Percentiles rank a stretch among this genome's conserved stretches.
phyloP scores from a whole-genome alignment of 2,888 invertebrate genomes.

The Tetanocera ferruginea region DNA sequence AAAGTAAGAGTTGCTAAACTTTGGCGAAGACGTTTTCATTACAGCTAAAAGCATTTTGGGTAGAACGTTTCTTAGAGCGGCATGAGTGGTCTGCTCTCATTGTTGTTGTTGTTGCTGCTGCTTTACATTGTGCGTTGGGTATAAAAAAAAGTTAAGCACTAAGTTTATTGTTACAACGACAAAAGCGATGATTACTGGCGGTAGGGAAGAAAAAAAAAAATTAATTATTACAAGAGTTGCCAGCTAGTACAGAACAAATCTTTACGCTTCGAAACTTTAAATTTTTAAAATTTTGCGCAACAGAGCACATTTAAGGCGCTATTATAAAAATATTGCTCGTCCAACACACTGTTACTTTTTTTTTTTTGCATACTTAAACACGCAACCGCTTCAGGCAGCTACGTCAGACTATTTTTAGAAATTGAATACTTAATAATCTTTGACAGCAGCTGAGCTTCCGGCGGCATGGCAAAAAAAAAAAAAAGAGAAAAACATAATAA shows the following conservation, averaged over 20 bases:
- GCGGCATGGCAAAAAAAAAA: neutral
- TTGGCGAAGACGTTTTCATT: conserved; percentile 17
- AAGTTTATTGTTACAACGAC: conserved; percentile 32
- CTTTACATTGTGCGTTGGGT: neutral
- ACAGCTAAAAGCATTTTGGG: conserved; percentile 26
- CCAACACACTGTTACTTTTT: neutral
- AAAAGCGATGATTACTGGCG: conserved; percentile 20
- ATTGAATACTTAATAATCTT: neutral
- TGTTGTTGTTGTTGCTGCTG: conserved; percentile 1
- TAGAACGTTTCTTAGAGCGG: neutral
- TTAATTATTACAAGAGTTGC: neutral
- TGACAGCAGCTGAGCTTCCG: conserved; percentile 15
- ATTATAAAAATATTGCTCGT: neutral
- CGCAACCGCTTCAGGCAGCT: neutral
- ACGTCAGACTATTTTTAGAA: neutral
- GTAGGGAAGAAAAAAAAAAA: neutral
- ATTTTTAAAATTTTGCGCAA: neutral
- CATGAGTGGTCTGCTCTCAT: neutral
- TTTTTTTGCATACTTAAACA: conserved; percentile 6
- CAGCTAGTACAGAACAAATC: neutral
- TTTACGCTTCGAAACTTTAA: neutral
- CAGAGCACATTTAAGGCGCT: neutral
- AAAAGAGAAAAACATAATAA: neutral
- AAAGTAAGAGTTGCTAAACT: neutral
- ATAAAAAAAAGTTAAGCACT: conserved; percentile 1